Evolutionary conservation across 1,140 invertebrate genomes (phyloP).

Genomic region (Nasonia longicornis): DNA sequence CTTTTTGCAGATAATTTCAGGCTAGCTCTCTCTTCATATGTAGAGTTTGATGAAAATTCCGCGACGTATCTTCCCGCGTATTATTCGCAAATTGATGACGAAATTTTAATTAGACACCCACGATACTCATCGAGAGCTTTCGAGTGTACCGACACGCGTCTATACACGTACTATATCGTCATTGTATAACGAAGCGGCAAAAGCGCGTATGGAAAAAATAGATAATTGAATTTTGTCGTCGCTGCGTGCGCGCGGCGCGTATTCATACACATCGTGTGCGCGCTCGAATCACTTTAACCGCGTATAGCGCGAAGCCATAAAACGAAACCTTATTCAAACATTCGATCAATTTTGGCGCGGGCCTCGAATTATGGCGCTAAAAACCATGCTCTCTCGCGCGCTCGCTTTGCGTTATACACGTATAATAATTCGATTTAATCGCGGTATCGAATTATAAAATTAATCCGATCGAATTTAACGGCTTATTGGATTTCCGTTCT

Average conservation of each 20-base stretch:
- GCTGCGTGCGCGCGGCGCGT: not conserved
- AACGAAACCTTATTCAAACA: conserved; percentile 15
- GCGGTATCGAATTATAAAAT: conserved; percentile 22
- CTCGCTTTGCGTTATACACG: no score
- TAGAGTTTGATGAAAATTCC: not conserved
- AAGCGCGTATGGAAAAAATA: not conserved
- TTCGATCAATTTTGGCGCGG: not conserved
- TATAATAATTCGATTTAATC: not conserved
- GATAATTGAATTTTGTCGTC: conserved; percentile 1
- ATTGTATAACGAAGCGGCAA: no score
- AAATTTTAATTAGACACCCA: not conserved
- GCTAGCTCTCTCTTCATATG: not conserved
- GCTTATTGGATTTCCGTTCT: not conserved
- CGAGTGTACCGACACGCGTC: no score
- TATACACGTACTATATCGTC: no score
- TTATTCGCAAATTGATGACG: not conserved
- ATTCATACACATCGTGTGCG: not conserved
- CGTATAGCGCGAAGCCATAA: not conserved
- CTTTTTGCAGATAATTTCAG: not conserved
- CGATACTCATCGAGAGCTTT: not conserved
- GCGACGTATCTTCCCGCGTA: not conserved
- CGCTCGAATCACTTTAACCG: not conserved
- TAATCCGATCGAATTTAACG: conserved; percentile 9
- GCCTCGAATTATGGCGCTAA: not conserved
- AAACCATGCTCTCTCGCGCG: not conserved